Conservation (phyloP, 2,888 invertebrate species). For the Clivina fossor region DNA sequence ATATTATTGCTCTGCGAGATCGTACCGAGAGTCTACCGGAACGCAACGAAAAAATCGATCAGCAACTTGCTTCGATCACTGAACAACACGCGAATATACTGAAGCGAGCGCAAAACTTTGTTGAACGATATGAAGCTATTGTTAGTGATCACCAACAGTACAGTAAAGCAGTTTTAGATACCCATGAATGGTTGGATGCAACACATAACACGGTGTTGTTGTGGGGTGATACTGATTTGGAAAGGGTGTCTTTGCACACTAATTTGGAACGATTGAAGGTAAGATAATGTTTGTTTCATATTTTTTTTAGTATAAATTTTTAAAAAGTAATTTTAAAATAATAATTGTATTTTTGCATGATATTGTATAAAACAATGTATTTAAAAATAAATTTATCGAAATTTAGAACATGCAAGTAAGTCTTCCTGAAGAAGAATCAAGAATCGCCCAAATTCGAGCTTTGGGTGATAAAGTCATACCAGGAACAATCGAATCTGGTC, state of each 20-base stretch:
- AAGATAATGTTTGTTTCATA: constrained; percentile 33
- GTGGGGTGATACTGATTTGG: constrained; percentile 82
- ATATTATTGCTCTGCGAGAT: constrained; percentile 77
- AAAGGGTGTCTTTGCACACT: constrained; percentile 81
- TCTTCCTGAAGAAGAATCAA: constrained; percentile 82
- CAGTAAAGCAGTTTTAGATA: constrained; percentile 81
- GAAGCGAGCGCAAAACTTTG: constrained; percentile 71
- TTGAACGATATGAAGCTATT: constrained; percentile 83
- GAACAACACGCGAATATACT: constrained; percentile 73
- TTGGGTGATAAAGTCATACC: constrained; percentile 90
- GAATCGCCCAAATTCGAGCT: constrained; percentile 76
- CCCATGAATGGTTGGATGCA: constrained; percentile 84
- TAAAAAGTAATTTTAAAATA: too few species aligned
- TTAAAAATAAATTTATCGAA: too few species aligned
- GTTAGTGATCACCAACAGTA: constrained; percentile 89
- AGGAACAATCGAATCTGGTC: constrained; percentile 80
- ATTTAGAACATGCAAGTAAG: constrained; percentile 75
- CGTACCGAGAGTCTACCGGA: constrained; percentile 80
- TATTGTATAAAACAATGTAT: too few species aligned
- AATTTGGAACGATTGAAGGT: constrained; percentile 80
- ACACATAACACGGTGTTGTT: constrained; percentile 78
- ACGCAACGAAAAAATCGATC: constrained; percentile 71
- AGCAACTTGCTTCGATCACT: constrained; percentile 68
- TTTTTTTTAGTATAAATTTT: too few species aligned
- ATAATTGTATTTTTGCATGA: too few species aligned